Base-by-base conservation (phyloP, 2,113 vertebrate species). In the Mirounga angustirostris region DNA sequence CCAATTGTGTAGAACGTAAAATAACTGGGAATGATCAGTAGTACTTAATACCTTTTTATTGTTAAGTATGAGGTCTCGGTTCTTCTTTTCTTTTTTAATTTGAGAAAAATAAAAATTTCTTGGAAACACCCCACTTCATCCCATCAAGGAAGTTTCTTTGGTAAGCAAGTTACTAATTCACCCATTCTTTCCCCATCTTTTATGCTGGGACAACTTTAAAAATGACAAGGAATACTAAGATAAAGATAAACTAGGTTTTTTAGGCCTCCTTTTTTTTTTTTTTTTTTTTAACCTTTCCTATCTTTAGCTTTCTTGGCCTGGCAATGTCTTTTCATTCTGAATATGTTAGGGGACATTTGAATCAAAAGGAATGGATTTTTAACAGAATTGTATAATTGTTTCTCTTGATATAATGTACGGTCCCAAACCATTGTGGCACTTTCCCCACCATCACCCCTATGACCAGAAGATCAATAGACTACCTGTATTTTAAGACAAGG, bases 21-120 rank as follows among this genome's bases (percentile, higher is more conserved):
- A 80, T 91, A 79, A 54, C 54, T 52, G 74, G 24, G 19, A 80
- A 43, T 12, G 6, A 74, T 74, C 14, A 14, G 0, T 63, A 73
- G 9, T n/a, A 63, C 46, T 58, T 40, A 94, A 61, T 82, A 33
- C 28, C 18, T 94, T 94, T 89, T 81, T 52, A 13, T 40, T 73
- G 10, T 73, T 74, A 89, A 52, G n/a, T 83, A 40, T 54, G 65
- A 63, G 43, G 43, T 74, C 43, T 63, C 65, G 15, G 63, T 94
- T 79, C 21, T 92, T 79, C 26, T 91, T 84, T 89, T 63, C 4
- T 90, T 83, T 54, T 71, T 71, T 16, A 92, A 83, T 61, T 40
- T 85, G 67, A 78, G 33, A 61, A 88, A 96, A 92, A 76, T 79
- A 92, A 81, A 94, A 82, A 30, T 86, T 74, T 30, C 28, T 54